Percentiles rank a stretch among this genome's conserved stretches.
Evolutionary conservation across 1,140 invertebrate genomes (phyloP).

Genomic region (Drosophila neocordata): DNA sequence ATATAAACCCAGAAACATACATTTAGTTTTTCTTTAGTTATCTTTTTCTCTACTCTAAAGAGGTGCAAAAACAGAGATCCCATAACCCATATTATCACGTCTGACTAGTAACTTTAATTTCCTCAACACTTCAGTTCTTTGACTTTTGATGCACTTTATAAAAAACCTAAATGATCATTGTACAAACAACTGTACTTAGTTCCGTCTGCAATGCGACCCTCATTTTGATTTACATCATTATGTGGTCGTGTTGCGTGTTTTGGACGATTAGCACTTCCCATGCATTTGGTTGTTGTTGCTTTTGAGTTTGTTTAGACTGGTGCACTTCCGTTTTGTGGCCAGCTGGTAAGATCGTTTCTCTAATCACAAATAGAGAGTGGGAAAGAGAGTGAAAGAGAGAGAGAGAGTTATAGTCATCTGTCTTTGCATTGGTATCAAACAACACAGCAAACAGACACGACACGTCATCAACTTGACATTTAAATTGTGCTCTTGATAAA

Average conservation of each 20-base stretch:
- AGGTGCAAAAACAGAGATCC: not conserved
- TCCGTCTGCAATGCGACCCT: not conserved
- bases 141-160: not conserved
- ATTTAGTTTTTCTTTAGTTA: too few relatives aligned
- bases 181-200: not conserved
- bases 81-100: not conserved
- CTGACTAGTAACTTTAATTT: not conserved
- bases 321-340: slow-evolving; percentile 70
- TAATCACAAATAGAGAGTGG: too few relatives aligned
- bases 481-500: slow-evolving; percentile 79
- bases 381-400: too few relatives aligned
- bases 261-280: slow-evolving; percentile 74
- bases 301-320: slow-evolving; percentile 76
- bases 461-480: slow-evolving; percentile 75
- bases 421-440: slow-evolving; percentile 43
- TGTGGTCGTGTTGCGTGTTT: slow-evolving; percentile 57
- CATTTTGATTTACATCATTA: slow-evolving; percentile 19
- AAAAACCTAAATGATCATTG: not conserved
- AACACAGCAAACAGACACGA: slow-evolving; percentile 63
- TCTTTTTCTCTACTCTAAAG: too few relatives aligned
- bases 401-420: not conserved
- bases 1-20: too few relatives aligned
- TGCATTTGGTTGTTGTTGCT: slow-evolving; percentile 41
- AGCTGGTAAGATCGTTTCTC: slow-evolving; percentile 1
- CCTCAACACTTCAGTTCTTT: not conserved